A percentile compares a stretch with the other conserved stretches of the same genome.
Conservation (phyloP, 2,113 vertebrate species). For the Solea solea region DNA sequence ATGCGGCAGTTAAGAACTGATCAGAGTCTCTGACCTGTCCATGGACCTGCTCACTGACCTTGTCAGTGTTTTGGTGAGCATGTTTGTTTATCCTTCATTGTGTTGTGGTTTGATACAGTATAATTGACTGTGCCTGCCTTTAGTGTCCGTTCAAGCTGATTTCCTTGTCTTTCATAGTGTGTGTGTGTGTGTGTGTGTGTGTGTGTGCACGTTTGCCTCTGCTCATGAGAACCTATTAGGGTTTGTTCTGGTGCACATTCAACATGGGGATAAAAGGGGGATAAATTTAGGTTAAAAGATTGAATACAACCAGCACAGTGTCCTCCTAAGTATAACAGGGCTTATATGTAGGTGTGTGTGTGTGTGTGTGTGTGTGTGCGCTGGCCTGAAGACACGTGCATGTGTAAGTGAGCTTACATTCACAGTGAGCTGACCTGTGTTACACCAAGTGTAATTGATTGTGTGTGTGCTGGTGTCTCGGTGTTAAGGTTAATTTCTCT, state of each 20-base stretch:
- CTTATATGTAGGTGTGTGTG: neutral
- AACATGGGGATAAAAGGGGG: neutral
- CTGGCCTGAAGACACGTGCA: constrained; percentile 44
- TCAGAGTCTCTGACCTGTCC: constrained; percentile 58
- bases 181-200: neutral
- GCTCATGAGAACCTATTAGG: constrained; percentile 9
- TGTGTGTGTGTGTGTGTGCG: constrained; percentile 1
- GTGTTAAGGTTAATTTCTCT: constrained; percentile 81
- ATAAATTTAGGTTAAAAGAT: constrained; percentile 17
- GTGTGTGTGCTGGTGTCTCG: constrained; percentile 66
- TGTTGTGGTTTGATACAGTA: constrained; percentile 58
- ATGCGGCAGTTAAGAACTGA: constrained; percentile 54
- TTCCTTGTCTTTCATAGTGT: constrained; percentile 39
- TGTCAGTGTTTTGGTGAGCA: constrained; percentile 61
- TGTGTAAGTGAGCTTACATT: constrained; percentile 44
- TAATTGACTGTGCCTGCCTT: constrained; percentile 58
- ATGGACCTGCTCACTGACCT: constrained; percentile 62
- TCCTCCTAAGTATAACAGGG: constrained; percentile 19
- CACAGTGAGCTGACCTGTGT: constrained; percentile 57
- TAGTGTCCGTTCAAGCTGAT: constrained; percentile 19
- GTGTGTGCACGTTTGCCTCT: neutral
- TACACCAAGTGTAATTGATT: constrained; percentile 73
- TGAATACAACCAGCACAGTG: constrained; percentile 1
- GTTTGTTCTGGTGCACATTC: constrained; percentile 7
- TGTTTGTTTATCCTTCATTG: constrained; percentile 27